Evolutionary conservation across 2,888 invertebrate species (phyloP).

Genomic region (Pasiphila rectangulata): DNA sequence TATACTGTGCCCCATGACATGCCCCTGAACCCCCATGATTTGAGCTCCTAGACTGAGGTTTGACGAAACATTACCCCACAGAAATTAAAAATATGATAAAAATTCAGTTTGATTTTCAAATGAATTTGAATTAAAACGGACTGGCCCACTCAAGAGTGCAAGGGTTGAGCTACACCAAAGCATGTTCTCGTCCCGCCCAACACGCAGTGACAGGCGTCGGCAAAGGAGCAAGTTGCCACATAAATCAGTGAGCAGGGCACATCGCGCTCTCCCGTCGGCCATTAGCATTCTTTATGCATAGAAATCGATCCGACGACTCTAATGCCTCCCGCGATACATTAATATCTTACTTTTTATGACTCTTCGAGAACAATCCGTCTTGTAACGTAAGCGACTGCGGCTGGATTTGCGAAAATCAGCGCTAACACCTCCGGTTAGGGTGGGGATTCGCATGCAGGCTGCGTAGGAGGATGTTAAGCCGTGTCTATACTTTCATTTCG

Average conservation of each 20-base stretch:
- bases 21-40: too few species aligned
- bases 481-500: constrained; percentile 40
- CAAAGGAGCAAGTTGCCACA: constrained; percentile 64
- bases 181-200: constrained; percentile 5
- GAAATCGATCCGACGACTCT: constrained; percentile 77
- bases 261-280: constrained; percentile 67
- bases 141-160: too few species aligned
- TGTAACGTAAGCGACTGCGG: constrained; percentile 44
- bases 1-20: too few species aligned
- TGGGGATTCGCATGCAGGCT: constrained; percentile 16
- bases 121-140: too few species aligned
- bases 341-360: constrained; percentile 82
- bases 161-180: too few species aligned
- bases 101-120: too few species aligned
- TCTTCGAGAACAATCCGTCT: constrained; percentile 75
- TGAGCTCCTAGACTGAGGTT: too few species aligned
- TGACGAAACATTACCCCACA: too few species aligned
- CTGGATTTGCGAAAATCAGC: constrained; percentile 8
- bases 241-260: constrained; percentile 71
- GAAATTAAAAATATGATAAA: too few species aligned
- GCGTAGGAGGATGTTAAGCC: constrained; percentile 38
- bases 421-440: constrained; percentile 10
- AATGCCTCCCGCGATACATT: constrained; percentile 81
- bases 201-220: constrained; percentile 50
- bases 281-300: constrained; percentile 81